These are phyloP conservation scores for Diaprepes abbreviatus DNA, from an alignment of 2,888 invertebrate genomes.

Conservation along the genomic window DNA sequence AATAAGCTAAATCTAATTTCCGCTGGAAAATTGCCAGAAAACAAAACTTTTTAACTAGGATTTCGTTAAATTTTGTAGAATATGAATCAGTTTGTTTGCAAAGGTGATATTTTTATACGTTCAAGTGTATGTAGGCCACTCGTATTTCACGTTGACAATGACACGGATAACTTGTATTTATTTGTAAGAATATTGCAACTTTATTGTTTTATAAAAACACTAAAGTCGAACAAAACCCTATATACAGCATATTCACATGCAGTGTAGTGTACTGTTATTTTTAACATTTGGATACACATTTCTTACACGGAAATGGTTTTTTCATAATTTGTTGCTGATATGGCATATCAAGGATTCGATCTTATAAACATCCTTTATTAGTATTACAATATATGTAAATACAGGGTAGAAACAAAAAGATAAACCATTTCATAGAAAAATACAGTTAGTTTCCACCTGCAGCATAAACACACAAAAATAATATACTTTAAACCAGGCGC, in stretches of 20 bases:
- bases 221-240: neutral
- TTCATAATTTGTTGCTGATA: too few relatives aligned
- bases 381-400: too few relatives aligned
- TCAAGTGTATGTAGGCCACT: constrained; percentile 45
- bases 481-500: too few relatives aligned
- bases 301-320: too few relatives aligned
- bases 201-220: constrained; percentile 35
- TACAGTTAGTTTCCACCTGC: too few relatives aligned
- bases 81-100: constrained; percentile 17
- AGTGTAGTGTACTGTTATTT: neutral
- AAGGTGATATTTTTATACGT: constrained; percentile 18
- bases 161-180: constrained; percentile 39
- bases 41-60: neutral
- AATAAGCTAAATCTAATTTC: constrained; percentile 4
- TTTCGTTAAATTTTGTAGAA: constrained; percentile 19
- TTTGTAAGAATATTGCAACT: constrained; percentile 39
- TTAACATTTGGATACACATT: too few relatives aligned
- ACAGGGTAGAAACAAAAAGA: too few relatives aligned
- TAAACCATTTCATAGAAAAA: too few relatives aligned
- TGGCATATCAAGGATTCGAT: too few relatives aligned
- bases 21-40: constrained; percentile 15
- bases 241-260: neutral
- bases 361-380: too few relatives aligned
- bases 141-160: constrained; percentile 46
- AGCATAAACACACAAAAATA: too few relatives aligned